Base-by-base conservation (phyloP, 2,797 vertebrate species). In the Trematomus bernacchii region DNA sequence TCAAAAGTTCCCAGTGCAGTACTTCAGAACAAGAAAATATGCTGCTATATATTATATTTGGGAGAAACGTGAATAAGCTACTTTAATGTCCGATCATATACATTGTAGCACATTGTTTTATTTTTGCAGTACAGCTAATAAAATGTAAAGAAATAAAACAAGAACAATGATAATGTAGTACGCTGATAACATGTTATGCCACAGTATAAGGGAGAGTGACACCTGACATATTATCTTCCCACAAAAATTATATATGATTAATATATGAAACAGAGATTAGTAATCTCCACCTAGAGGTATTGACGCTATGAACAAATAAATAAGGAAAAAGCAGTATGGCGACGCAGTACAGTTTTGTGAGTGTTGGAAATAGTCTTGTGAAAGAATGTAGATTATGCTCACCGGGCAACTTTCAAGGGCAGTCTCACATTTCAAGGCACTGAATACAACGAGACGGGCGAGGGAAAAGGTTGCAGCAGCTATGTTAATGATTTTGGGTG, bases 341-440 rank as follows among this genome's bases (percentile, higher is more conserved):
- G 66, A 60, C 71, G 33, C 10, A 43, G 33, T 55, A 63, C 44
- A 59, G 69, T 55, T 70, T 52, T 62, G 89, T 90, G 71, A 84
- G 63, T 40, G 61, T 74, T 40, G 48, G 50, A 61, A 50, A 68
- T 79, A 87, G 68, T 67, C 76, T 93, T 76, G 77, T 82, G 82
- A 86, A 90, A 83, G 67, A 85, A 93, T 95, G 91, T 89, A 82
- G 89, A 87, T 89, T 92, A 88, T 87, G 86, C 71, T 73, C 87
- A 71, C 72, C 82, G 76, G 74, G 72, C 76, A 73, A 72, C 52
- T 93, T 92, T 93, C 79, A 81, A 85, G 73, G 53, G 74, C 68
- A 47, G 69, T 92, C 82, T 96, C 89, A 76, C 66, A 81, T 96
- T 96, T 93, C 94, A 82, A 77, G 23, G 54, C 47, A 51, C 10